phyloP scores from a whole-genome alignment of 2,797 vertebrate genomes.

The Lepus townsendii region DNA sequence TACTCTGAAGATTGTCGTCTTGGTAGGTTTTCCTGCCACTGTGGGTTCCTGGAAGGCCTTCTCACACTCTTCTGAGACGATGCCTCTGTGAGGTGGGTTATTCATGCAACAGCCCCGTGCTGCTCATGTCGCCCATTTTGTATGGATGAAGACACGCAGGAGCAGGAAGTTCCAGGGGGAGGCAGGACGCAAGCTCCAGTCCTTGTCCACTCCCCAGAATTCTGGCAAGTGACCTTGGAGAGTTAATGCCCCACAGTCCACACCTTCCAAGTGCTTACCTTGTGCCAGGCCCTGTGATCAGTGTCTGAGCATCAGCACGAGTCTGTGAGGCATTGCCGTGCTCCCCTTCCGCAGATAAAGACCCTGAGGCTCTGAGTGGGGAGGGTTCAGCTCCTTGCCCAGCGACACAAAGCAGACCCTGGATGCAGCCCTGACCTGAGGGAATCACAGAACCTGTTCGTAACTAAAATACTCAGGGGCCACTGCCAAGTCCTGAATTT shows the following conservation, averaged over 20 bases:
- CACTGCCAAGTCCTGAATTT: background rate
- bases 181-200: background rate
- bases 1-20: background rate
- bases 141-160: background rate
- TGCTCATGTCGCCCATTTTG: background rate
- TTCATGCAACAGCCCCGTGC: background rate
- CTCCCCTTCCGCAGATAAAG: background rate
- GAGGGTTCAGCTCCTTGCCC: background rate
- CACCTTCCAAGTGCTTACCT: background rate
- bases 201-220: background rate
- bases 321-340: background rate
- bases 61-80: background rate
- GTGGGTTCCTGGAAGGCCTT: background rate
- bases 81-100: background rate
- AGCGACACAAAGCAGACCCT: background rate
- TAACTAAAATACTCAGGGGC: background rate
- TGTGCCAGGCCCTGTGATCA: background rate
- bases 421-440: background rate
- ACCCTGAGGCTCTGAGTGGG: background rate
- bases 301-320: background rate
- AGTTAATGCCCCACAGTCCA: background rate
- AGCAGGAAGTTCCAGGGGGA: background rate
- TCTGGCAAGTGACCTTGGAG: constrained; percentile 7
- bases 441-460: background rate
- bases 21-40: background rate